Conservation (phyloP, 2,888 invertebrate species). For the Mythimna impura region DNA sequence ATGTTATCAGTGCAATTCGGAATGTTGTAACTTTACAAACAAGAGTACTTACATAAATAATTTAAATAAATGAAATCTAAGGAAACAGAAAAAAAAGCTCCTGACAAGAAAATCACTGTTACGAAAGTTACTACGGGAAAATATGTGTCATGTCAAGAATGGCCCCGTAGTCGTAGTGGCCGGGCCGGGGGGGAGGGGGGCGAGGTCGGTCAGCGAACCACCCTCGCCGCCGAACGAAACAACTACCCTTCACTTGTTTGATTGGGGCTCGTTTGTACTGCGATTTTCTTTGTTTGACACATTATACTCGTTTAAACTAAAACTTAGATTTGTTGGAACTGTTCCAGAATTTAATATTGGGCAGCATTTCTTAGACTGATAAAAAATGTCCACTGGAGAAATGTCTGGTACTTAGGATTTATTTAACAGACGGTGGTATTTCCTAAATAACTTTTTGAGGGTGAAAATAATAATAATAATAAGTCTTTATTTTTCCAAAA, state of each 20-base stretch:
- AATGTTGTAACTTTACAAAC: background rate
- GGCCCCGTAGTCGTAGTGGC: constrained; percentile 18
- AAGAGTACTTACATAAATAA: background rate
- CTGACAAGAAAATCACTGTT: constrained; percentile 29
- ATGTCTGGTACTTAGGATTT: background rate
- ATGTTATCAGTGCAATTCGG: background rate
- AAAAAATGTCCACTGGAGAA: background rate
- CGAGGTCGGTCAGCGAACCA: constrained; percentile 56
- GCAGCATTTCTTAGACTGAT: background rate
- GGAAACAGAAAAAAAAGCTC: background rate
- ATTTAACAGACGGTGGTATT: background rate
- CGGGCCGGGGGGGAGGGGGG: background rate
- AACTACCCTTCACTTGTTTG: constrained; percentile 58
- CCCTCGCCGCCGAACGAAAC: constrained; percentile 45
- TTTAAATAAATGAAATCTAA: background rate
- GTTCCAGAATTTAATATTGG: constrained; percentile 7
- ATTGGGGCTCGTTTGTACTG: constrained; percentile 45
- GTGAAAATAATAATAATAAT: too few species aligned
- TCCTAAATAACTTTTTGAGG: background rate
- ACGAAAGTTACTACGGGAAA: constrained; percentile 17
- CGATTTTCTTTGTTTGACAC: constrained; percentile 57
- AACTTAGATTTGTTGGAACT: constrained; percentile 44
- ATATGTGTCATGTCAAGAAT: constrained; percentile 38
- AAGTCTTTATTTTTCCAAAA: too few species aligned
- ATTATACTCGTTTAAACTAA: constrained; percentile 17